Percentiles rank a stretch among this genome's conserved stretches.
Conservation (phyloP, 2,113 vertebrate genomes). For the Phyllopteryx taeniolatus region DNA sequence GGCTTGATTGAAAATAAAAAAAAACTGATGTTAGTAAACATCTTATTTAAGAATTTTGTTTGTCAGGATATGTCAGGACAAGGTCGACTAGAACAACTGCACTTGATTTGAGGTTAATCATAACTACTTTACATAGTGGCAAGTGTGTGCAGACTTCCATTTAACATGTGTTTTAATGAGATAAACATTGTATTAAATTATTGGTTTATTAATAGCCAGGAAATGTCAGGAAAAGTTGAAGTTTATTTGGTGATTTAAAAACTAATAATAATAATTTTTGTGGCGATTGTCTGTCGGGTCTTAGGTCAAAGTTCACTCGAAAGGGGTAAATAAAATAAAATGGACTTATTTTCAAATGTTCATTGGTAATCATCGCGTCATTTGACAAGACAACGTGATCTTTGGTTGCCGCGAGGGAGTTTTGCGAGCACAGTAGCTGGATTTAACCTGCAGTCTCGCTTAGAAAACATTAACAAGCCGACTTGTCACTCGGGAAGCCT, state of each 20-base stretch:
- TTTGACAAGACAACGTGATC: not conserved
- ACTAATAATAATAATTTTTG: too few species aligned
- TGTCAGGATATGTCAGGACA: too few species aligned
- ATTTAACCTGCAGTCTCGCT: conserved; percentile 9
- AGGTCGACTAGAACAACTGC: not conserved
- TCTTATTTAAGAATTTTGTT: too few species aligned
- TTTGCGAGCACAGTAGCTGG: not conserved
- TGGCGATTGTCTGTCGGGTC: too few species aligned
- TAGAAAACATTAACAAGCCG: conserved; percentile 16
- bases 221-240: not conserved
- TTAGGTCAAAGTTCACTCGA: too few species aligned
- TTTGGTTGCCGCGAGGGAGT: not conserved
- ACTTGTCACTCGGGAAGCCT: conserved; percentile 19
- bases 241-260: not conserved
- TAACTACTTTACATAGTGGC: not conserved
- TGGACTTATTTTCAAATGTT: too few species aligned
- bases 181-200: too few species aligned
- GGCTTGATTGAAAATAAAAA: too few species aligned
- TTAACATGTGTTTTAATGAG: not conserved
- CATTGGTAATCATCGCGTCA: not conserved
- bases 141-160: not conserved
- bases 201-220: not conserved
- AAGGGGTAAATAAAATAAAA: too few species aligned
- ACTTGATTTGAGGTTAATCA: not conserved
- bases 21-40: too few species aligned